Percentiles rank a stretch among this genome's conserved stretches.
Evolutionary conservation across 1,140 invertebrate genomes (phyloP).

Genomic region (Achatina immaculata): DNA sequence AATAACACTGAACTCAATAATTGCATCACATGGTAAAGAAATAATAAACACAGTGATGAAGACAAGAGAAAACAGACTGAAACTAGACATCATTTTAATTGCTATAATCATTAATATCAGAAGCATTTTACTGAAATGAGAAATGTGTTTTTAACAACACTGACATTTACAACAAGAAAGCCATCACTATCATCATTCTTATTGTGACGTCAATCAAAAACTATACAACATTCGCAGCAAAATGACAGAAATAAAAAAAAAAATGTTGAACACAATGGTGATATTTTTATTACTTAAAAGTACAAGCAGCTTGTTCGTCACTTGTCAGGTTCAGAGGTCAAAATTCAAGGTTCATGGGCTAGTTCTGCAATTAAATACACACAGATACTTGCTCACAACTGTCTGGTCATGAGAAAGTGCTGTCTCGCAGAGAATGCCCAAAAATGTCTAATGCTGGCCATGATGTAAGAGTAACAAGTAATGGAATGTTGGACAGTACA

Average conservation of each 20-base stretch:
- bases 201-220: not conserved
- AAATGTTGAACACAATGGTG: not conserved
- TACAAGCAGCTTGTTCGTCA: not conserved
- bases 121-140: slow-evolving; percentile 15
- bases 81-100: slow-evolving; percentile 3
- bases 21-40: too few relatives aligned
- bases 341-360: not conserved
- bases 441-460: not conserved
- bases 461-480: not conserved
- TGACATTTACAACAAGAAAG: not conserved
- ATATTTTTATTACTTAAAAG: not conserved
- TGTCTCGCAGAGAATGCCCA: too few relatives aligned
- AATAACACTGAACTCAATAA: too few relatives aligned
- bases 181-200: not conserved
- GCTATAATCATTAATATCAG: not conserved
- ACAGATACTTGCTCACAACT: too few relatives aligned
- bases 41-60: too few relatives aligned
- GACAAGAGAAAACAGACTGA: not conserved
- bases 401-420: too few relatives aligned
- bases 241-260: not conserved
- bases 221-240: not conserved
- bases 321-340: not conserved
- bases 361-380: too few relatives aligned
- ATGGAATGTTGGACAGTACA: slow-evolving; percentile 4
- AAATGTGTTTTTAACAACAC: slow-evolving; percentile 6